Evolutionary conservation across 2,113 vertebrate species (phyloP).

Genomic region (Diadophis punctatus): DNA sequence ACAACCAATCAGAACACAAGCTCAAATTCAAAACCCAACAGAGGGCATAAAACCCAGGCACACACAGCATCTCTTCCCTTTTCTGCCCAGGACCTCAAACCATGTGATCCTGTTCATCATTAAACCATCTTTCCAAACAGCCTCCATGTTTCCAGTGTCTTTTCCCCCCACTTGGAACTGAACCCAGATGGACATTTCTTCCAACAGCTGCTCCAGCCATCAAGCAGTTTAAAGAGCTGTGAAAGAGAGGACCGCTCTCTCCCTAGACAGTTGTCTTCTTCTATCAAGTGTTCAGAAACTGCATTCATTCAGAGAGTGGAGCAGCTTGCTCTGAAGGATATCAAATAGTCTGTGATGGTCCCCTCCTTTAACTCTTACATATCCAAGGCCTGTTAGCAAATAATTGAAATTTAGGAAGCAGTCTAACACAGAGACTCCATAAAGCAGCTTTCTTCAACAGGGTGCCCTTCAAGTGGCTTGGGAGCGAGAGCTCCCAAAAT

Average conservation of each 20-base stretch:
- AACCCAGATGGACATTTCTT: no score
- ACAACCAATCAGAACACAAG: no score
- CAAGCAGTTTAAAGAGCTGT: conserved; percentile 12
- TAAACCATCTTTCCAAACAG: no score
- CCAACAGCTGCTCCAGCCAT: conserved; percentile 2
- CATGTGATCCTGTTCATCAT: no score
- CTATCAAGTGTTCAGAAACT: neutral
- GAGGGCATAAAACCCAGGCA: no score
- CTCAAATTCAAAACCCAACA: no score
- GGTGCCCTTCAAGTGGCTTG: neutral
- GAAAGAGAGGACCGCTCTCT: neutral
- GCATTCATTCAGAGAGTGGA: neutral
- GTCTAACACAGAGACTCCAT: neutral
- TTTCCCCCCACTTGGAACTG: no score
- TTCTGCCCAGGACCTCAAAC: no score
- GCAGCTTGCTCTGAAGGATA: neutral
- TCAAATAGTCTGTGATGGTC: neutral
- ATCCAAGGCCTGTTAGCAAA: neutral
- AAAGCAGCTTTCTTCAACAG: neutral
- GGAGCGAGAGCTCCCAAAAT: neutral
- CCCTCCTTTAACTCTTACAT: neutral
- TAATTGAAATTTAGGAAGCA: neutral
- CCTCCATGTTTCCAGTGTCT: no score
- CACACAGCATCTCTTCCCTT: no score
- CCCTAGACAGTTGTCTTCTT: conserved; percentile 3